Evolutionary conservation across 1,140 invertebrate species (phyloP).

Genomic region (Drosophila athabasca): DNA sequence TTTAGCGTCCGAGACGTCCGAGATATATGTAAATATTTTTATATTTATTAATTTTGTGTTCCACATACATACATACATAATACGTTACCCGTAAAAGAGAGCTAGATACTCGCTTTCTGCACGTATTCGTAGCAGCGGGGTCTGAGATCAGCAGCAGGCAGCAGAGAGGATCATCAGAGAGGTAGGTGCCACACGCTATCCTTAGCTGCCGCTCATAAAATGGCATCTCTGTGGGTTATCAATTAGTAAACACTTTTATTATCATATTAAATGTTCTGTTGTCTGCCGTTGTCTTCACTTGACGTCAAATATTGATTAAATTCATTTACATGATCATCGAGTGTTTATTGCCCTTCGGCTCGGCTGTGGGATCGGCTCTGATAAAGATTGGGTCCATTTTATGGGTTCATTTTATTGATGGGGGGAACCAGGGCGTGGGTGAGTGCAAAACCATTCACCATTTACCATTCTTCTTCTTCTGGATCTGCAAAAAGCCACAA

Average conservation of each 20-base stretch:
- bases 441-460: conserved; percentile 12
- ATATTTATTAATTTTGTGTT: conserved; percentile 66
- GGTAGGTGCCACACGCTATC: conserved; percentile 14
- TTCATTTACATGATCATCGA: conserved; percentile 76
- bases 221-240: conserved; percentile 33
- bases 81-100: not conserved
- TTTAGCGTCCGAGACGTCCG: conserved; percentile 61
- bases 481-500: no score
- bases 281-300: conserved; percentile 60
- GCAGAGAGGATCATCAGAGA: not conserved
- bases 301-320: conserved; percentile 54
- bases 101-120: conserved; percentile 31
- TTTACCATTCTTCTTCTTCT: no score
- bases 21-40: conserved; percentile 76
- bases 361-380: conserved; percentile 26
- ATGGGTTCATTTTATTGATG: conserved; percentile 10
- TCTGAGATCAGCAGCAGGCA: not conserved
- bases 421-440: conserved; percentile 7
- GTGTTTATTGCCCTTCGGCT: conserved; percentile 17
- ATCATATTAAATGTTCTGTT: conserved; percentile 76
- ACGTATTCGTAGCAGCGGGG: conserved; percentile 18
- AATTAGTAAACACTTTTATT: conserved; percentile 71
- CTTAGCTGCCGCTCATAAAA: conserved; percentile 13
- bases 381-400: conserved; percentile 41
- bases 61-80: conserved; percentile 47